Percentiles rank a stretch among this genome's conserved stretches.
Conservation (phyloP, 2,797 vertebrate species). For the Cygnus olor region DNA sequence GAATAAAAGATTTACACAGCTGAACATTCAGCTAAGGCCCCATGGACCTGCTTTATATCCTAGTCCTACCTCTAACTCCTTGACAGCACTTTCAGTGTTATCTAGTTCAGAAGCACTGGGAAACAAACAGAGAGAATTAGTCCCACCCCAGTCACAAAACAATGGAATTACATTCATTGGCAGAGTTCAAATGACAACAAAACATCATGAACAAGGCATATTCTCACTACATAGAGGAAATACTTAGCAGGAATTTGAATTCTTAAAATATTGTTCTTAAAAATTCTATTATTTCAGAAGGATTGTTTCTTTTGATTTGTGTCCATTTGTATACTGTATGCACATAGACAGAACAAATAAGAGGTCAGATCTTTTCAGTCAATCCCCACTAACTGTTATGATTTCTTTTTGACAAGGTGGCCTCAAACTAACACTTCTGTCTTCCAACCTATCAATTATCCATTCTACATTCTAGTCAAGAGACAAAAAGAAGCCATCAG, state of each 20-base stretch:
- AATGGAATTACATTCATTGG: neutral
- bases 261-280: neutral
- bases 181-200: neutral
- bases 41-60: neutral
- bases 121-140: slow-evolving; percentile 37
- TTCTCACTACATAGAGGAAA: neutral
- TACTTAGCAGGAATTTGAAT: neutral
- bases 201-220: neutral
- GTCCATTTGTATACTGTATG: neutral
- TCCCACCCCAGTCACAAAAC: neutral
- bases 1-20: neutral
- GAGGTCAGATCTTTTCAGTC: neutral
- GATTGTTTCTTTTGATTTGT: neutral
- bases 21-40: neutral
- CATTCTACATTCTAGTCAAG: neutral
- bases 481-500: neutral
- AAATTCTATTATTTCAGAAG: neutral
- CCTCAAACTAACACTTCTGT: neutral
- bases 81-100: slow-evolving; percentile 30
- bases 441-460: neutral
- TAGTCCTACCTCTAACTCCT: slow-evolving; percentile 76
- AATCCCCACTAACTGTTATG: neutral
- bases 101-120: slow-evolving; percentile 69
- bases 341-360: neutral
- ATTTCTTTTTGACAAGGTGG: neutral